These are phyloP conservation scores for Rotaria macrura DNA, from an alignment of 2,888 invertebrate genomes.

Conservation along the genomic window DNA sequence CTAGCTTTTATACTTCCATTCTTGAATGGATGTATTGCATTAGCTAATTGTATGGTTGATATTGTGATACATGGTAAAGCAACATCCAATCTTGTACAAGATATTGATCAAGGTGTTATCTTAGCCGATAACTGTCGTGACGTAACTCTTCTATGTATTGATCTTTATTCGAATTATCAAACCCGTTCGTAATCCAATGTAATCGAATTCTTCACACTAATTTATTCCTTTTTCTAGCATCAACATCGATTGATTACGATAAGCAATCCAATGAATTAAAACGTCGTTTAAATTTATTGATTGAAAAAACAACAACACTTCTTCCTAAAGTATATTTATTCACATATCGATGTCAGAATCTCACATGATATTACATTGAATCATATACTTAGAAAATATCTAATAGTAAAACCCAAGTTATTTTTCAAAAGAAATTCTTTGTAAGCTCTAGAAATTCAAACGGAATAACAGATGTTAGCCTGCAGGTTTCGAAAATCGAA, in stretches of 20 bases:
- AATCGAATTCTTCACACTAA: not conserved
- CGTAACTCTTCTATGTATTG: not conserved
- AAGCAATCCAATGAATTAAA: not conserved
- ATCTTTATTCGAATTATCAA: not conserved
- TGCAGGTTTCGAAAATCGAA: too few relatives aligned
- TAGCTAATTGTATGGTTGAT: slow-evolving; percentile 57
- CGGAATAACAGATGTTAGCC: too few relatives aligned
- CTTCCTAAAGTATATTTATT: not conserved
- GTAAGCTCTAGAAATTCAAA: too few relatives aligned
- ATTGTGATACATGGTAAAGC: slow-evolving; percentile 65
- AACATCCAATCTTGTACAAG: slow-evolving; percentile 65
- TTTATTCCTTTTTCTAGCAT: not conserved
- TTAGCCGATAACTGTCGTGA: slow-evolving; percentile 18
- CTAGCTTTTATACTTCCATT: not conserved
- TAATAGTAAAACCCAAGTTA: too few relatives aligned
- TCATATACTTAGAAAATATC: too few relatives aligned
- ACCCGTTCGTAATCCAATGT: not conserved
- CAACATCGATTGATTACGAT: not conserved
- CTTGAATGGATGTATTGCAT: slow-evolving; percentile 35
- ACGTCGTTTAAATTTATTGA: not conserved
- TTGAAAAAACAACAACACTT: not conserved
- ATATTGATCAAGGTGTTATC: slow-evolving; percentile 48
- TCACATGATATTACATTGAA: too few relatives aligned
- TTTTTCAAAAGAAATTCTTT: too few relatives aligned
- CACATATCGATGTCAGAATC: too few relatives aligned